These are phyloP conservation scores for Lampris megalopsis DNA, from an alignment of 2,113 vertebrate species.

Conservation along the genomic window DNA sequence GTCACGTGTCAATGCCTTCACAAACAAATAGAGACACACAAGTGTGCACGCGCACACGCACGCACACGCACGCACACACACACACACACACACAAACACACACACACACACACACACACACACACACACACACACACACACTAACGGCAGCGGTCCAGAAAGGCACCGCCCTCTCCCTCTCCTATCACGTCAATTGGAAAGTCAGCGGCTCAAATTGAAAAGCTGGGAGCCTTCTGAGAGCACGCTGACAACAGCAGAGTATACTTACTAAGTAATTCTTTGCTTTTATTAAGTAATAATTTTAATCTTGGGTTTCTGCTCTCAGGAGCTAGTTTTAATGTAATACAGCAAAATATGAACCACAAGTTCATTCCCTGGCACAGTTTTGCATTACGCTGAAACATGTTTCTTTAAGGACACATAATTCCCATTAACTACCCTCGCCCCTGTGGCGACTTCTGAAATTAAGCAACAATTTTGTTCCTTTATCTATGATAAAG, in stretches of 20 bases:
- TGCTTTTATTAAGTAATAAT: conserved; percentile 40
- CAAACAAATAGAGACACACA: conserved; percentile 31
- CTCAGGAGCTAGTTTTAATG: conserved; percentile 20
- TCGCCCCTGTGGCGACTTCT: conserved; percentile 66
- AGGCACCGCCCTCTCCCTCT: no score
- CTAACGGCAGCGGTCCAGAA: background rate
- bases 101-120: conserved; percentile 25
- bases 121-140: conserved; percentile 17
- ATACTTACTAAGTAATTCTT: conserved; percentile 44
- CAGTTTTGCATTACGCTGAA: conserved; percentile 52
- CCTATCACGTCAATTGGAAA: background rate
- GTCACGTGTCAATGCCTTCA: background rate
- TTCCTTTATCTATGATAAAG: conserved; percentile 72
- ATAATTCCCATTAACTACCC: conserved; percentile 71
- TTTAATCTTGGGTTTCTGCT: conserved; percentile 56
- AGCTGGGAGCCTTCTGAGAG: conserved; percentile 24
- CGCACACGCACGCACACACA: conserved; percentile 18
- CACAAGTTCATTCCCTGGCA: conserved; percentile 27
- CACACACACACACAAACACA: conserved; percentile 30
- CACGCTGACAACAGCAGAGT: conserved; percentile 30
- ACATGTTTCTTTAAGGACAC: conserved; percentile 43
- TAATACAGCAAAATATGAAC: conserved; percentile 31
- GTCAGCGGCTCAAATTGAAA: conserved; percentile 38
- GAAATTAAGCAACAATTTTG: conserved; percentile 72
- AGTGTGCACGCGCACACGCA: conserved; percentile 19